Conservation (phyloP, 2,797 vertebrate species). For the Ctenopoma kingsleyae region DNA sequence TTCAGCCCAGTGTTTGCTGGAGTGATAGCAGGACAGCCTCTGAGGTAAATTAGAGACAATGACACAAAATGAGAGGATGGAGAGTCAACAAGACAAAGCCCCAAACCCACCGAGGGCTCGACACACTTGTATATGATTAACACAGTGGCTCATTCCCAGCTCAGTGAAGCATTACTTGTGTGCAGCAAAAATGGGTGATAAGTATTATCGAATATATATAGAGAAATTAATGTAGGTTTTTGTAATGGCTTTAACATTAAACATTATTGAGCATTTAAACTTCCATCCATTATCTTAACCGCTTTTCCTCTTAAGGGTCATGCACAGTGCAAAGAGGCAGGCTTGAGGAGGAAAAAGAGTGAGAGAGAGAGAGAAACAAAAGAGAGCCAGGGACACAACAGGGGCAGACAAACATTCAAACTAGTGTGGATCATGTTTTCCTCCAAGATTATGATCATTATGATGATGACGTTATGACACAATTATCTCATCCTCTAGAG, state of each 20-base stretch:
- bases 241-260: not conserved
- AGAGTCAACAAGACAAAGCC: conserved; percentile 53
- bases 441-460: conserved; percentile 1
- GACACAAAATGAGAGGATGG: conserved; percentile 55
- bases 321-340: too few relatives aligned
- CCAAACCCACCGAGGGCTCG: conserved; percentile 15
- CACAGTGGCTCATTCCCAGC: conserved; percentile 6
- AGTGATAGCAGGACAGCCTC: conserved; percentile 48
- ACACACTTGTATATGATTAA: conserved; percentile 12
- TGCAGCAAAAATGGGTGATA: not conserved
- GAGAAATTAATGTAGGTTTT: too few relatives aligned
- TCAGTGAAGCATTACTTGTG: conserved; percentile 11
- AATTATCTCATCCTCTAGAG: conserved; percentile 10
- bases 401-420: not conserved
- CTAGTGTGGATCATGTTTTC: not conserved
- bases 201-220: not conserved
- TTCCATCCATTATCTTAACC: too few relatives aligned
- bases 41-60: conserved; percentile 62
- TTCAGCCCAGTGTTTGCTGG: conserved; percentile 54
- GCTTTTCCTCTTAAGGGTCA: too few relatives aligned
- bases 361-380: not conserved
- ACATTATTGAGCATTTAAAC: not conserved
- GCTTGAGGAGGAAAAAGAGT: not conserved
- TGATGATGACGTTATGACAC: conserved; percentile 8
- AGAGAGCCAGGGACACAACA: not conserved